A percentile compares a stretch with the other conserved stretches of the same genome.
These are phyloP conservation scores for Lasioglossum baleicum DNA, from an alignment of 1,140 invertebrate genomes.

Conservation along the genomic window DNA sequence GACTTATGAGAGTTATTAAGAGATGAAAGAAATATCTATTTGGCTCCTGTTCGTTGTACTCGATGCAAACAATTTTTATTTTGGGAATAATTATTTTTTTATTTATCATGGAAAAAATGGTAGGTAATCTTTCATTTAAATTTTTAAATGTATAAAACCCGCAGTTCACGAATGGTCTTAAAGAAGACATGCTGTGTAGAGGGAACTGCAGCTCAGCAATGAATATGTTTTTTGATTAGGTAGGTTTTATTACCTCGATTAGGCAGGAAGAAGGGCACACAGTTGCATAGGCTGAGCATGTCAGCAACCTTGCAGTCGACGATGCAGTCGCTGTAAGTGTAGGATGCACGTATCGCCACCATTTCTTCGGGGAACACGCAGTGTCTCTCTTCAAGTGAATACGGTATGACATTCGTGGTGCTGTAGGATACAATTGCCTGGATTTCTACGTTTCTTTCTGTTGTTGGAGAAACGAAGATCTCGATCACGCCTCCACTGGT, in stretches of 20 bases:
- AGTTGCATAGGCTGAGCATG: constrained; percentile 79
- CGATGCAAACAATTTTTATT: too few species aligned
- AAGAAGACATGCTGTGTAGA: too few species aligned
- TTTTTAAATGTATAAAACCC: too few species aligned
- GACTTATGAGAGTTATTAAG: too few species aligned
- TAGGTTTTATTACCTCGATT: constrained; percentile 9
- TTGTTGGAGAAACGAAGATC: constrained; percentile 51
- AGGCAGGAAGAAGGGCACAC: constrained; percentile 79
- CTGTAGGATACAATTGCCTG: constrained; percentile 57
- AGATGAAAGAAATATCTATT: too few species aligned
- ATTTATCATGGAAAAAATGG: too few species aligned
- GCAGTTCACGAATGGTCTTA: too few species aligned
- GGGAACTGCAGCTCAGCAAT: too few species aligned
- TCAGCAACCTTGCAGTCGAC: constrained; percentile 80
- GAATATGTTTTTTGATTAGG: not conserved
- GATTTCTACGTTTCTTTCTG: constrained; percentile 60
- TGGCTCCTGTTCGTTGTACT: too few species aligned
- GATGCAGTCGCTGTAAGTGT: constrained; percentile 82
- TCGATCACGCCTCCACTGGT: constrained; percentile 68
- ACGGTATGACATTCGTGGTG: constrained; percentile 40
- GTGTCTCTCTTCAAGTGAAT: constrained; percentile 73
- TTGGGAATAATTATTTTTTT: too few species aligned
- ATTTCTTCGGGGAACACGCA: constrained; percentile 81
- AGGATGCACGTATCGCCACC: constrained; percentile 61
- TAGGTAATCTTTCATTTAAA: too few species aligned